These are phyloP conservation scores for Cacajao melanocephalus DNA, from an alignment of 2,797 vertebrate species.

Conservation along the genomic window DNA sequence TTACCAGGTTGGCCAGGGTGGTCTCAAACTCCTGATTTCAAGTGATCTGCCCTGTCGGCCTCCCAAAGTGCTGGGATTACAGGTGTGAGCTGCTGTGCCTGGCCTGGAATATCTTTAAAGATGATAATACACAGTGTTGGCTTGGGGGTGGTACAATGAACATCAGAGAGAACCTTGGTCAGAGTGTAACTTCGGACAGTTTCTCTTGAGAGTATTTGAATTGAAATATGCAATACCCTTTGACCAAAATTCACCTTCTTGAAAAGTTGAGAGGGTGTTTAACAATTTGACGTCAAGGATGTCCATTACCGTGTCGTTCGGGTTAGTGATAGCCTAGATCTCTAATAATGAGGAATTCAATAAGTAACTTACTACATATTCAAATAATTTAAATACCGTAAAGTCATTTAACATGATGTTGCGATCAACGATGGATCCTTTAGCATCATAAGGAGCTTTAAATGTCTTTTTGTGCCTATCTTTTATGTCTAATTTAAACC, in stretches of 20 bases:
- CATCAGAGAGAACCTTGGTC: not conserved
- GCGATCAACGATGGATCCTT: not conserved
- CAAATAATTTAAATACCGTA: not conserved
- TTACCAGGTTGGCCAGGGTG: not conserved
- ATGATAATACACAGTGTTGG: not conserved
- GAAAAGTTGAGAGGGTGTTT: not conserved
- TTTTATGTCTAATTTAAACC: not conserved
- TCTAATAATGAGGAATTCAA: not conserved
- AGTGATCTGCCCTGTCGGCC: not conserved
- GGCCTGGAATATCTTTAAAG: not conserved
- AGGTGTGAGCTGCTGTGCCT: not conserved
- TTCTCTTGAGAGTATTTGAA: not conserved
- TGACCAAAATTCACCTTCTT: not conserved
- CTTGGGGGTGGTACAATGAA: not conserved
- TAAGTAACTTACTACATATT: constrained; percentile 11
- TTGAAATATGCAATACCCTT: not conserved
- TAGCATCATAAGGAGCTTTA: not conserved
- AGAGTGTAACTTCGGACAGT: not conserved
- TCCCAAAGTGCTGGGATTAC: not conserved
- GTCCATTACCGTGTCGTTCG: constrained; percentile 13
- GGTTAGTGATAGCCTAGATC: not conserved
- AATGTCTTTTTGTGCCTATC: not conserved
- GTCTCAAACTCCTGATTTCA: not conserved
- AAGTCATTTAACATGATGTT: not conserved
- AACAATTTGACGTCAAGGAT: not conserved